Evolutionary conservation across 2,113 vertebrate species (phyloP).

Genomic region (Pipra filicauda): DNA sequence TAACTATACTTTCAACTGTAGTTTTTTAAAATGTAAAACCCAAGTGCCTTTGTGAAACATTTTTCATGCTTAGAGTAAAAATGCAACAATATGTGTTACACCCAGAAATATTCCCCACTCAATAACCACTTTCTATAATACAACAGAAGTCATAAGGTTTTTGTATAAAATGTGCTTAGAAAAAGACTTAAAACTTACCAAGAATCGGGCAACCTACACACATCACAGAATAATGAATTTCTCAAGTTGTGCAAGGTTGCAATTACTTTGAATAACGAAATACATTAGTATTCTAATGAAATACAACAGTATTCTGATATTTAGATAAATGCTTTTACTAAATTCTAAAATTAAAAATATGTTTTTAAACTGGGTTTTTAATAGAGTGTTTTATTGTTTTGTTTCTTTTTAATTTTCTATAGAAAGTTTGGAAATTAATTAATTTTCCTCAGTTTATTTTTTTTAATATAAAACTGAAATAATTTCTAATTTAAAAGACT

Average conservation of each 20-base stretch:
- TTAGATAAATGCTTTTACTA: background rate
- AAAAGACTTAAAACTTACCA: background rate
- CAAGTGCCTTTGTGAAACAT: background rate
- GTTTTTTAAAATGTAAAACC: background rate
- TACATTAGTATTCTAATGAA: no score
- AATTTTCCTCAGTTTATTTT: background rate
- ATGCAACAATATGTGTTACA: background rate
- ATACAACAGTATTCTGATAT: background rate
- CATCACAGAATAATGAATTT: background rate
- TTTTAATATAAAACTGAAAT: background rate
- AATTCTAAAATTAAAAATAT: background rate
- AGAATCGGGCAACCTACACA: background rate
- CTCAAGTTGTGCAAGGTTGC: background rate
- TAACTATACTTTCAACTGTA: background rate
- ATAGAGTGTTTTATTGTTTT: background rate
- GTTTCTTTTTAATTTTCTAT: background rate
- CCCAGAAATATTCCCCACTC: background rate
- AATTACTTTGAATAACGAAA: background rate
- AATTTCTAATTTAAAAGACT: background rate
- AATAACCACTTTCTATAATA: background rate
- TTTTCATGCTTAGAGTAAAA: background rate
- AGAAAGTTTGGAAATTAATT: background rate
- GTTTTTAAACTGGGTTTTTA: background rate
- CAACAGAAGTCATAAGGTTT: background rate
- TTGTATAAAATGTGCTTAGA: background rate